Base-by-base conservation (phyloP, 2,797 vertebrate genomes). In the Hoplostethus atlanticus region DNA sequence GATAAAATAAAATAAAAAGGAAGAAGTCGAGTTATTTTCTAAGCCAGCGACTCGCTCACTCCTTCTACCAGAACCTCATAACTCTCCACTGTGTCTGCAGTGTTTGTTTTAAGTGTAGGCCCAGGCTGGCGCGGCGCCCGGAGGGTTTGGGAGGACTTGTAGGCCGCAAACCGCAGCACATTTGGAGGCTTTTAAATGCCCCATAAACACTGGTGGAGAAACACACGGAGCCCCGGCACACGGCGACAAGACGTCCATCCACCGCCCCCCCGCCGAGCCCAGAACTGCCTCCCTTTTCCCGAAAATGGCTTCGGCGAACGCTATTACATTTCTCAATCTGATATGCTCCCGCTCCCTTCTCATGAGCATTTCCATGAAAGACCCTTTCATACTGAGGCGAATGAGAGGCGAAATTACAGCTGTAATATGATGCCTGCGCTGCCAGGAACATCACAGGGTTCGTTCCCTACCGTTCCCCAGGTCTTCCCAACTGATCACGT, bases 151-250 rank as follows among this genome's bases (percentile, higher is more conserved):
- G 80, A 84, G 72, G 67, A 81, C 89, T 86, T 44, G 88, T 62
- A 73, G 87, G 86, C 92, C 85, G 17, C 91, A 93, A 89, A 92
- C 90, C 88, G 30, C 88, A 79, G 81, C 80, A 74, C 79, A 87
- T 91, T 92, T 85, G 84, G 76, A 89, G 84, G 81, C 84, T 87
- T 92, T 92, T 84, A 90, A 87, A 90, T 67, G 64, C 72, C 77
- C 69, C 84, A 81, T 91, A 92, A 93, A 90, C 83, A 88, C 88
- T 66, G 77, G 60, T 16, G 76, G 69, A 84, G 90, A 83, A 85
- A 86, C 79, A 77, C 84, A 78, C 81, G 71, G 71, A 72, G 84
- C 83, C 76, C 57, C 79, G 79, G 68, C 77, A 76, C 84, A 77
- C 52, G 48, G 63, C 65, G 59, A 83, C 83, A 69, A 71, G 44